Evolutionary conservation across 2,888 invertebrate genomes (phyloP).

Genomic region (Hermaeophaga mercurialis): DNA sequence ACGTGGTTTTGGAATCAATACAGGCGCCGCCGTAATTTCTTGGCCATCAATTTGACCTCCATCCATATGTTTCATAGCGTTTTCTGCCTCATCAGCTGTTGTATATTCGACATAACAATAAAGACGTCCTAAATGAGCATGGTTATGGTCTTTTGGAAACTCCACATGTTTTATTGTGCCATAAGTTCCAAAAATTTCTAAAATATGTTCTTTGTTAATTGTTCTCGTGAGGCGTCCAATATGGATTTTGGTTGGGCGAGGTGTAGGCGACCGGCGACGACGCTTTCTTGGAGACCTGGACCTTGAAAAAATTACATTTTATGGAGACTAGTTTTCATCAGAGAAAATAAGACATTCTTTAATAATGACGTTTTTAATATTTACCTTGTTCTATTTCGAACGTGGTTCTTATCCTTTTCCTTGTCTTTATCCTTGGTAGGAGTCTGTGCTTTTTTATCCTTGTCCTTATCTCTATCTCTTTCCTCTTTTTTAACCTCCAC

Average conservation of each 20-base stretch:
- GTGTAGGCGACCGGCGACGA: conserved; percentile 86
- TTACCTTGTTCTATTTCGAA: conserved; percentile 55
- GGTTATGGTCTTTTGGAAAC: conserved; percentile 85
- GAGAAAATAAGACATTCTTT: no score
- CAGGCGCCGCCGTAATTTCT: conserved; percentile 94
- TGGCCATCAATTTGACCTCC: conserved; percentile 97
- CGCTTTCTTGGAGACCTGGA: conserved; percentile 70
- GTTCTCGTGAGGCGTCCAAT: conserved; percentile 92
- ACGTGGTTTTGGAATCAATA: conserved; percentile 76
- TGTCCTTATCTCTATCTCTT: conserved; percentile 54
- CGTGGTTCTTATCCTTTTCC: conserved; percentile 47
- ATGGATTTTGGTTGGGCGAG: conserved; percentile 91
- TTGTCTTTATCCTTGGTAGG: conserved; percentile 54
- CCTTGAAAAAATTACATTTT: conserved; percentile 42
- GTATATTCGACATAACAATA: conserved; percentile 96
- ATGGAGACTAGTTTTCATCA: neutral
- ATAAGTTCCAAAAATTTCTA: conserved; percentile 90
- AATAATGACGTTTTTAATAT: no score
- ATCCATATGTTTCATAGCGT: conserved; percentile 99
- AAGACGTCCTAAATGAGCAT: conserved; percentile 87
- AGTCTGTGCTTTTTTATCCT: conserved; percentile 56
- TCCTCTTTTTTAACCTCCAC: conserved; percentile 51
- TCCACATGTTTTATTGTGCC: conserved; percentile 88
- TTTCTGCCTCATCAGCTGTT: conserved; percentile 93
- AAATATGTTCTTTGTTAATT: conserved; percentile 87